A percentile compares a stretch with the other conserved stretches of the same genome.
Evolutionary conservation across 2,888 invertebrate species (phyloP).

Genomic region (Hymenopus coronatus): DNA sequence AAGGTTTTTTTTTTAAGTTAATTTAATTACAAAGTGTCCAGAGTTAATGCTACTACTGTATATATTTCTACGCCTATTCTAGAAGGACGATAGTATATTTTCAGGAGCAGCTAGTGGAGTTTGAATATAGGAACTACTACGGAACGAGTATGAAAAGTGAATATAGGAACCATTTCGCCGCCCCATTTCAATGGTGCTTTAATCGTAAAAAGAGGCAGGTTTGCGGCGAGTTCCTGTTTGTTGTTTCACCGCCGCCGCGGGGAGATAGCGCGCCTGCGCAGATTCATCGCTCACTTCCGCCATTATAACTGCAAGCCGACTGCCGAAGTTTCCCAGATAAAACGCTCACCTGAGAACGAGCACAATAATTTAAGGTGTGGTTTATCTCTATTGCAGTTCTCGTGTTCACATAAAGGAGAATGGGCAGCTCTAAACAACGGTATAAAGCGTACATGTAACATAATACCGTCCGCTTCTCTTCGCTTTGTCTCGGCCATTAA

Average conservation of each 20-base stretch:
- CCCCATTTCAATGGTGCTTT: neutral
- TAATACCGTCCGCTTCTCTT: too few species aligned
- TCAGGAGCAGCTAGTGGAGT: neutral
- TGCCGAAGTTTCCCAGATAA: neutral
- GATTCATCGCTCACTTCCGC: neutral
- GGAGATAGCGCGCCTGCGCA: neutral
- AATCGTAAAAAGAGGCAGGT: neutral
- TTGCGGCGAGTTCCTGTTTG: neutral
- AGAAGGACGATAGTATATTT: neutral
- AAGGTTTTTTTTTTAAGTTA: too few species aligned
- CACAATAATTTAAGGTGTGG: neutral
- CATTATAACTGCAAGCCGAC: neutral
- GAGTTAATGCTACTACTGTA: too few species aligned
- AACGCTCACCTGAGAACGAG: neutral
- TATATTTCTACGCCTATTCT: too few species aligned
- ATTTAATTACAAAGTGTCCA: too few species aligned
- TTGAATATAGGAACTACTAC: neutral
- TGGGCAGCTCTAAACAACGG: neutral
- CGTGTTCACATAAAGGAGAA: neutral
- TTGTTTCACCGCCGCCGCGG: neutral
- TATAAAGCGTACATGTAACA: neutral
- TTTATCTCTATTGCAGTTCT: neutral
- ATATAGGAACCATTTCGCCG: neutral
- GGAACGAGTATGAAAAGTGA: neutral
- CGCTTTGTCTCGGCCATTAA: neutral